Evolutionary conservation across 2,797 vertebrate genomes (phyloP).

Genomic region (Sebastes paucispinis): DNA sequence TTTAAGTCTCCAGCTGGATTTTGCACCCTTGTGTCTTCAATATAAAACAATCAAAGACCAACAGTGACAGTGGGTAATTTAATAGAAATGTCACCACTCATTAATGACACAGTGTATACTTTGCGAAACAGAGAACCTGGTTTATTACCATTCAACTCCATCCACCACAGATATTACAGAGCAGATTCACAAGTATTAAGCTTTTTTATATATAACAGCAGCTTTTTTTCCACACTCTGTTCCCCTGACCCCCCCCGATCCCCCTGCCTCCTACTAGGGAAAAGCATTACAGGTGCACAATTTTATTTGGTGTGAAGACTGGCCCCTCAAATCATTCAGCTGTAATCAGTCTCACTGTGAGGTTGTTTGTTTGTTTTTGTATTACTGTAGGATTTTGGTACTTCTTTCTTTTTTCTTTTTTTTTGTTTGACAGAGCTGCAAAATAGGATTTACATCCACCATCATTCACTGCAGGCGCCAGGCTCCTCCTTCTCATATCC

Average conservation of each 20-base stretch:
- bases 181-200: slow-evolving; percentile 87
- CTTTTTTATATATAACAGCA: slow-evolving; percentile 85
- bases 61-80: background rate
- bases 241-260: slow-evolving; percentile 42
- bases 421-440: slow-evolving; percentile 59
- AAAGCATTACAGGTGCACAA: slow-evolving; percentile 79
- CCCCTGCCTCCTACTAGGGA: slow-evolving; percentile 72
- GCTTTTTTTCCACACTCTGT: slow-evolving; percentile 72
- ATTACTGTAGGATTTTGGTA: slow-evolving; percentile 68
- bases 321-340: slow-evolving; percentile 69
- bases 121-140: slow-evolving; percentile 86
- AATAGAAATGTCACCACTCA: slow-evolving; percentile 5
- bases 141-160: slow-evolving; percentile 89
- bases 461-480: slow-evolving; percentile 71
- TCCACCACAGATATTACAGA: slow-evolving; percentile 87
- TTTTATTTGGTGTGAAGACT: slow-evolving; percentile 82
- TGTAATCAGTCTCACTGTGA: slow-evolving; percentile 65
- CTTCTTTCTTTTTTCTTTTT: slow-evolving; percentile 30
- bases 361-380: slow-evolving; percentile 61
- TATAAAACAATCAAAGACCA: background rate
- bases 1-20: background rate
- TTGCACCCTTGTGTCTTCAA: background rate
- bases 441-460: slow-evolving; percentile 70
- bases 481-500: slow-evolving; percentile 66
- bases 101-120: slow-evolving; percentile 64